These are phyloP conservation scores for Petaurus breviceps DNA, from an alignment of 2,113 vertebrate genomes.

Conservation along the genomic window DNA sequence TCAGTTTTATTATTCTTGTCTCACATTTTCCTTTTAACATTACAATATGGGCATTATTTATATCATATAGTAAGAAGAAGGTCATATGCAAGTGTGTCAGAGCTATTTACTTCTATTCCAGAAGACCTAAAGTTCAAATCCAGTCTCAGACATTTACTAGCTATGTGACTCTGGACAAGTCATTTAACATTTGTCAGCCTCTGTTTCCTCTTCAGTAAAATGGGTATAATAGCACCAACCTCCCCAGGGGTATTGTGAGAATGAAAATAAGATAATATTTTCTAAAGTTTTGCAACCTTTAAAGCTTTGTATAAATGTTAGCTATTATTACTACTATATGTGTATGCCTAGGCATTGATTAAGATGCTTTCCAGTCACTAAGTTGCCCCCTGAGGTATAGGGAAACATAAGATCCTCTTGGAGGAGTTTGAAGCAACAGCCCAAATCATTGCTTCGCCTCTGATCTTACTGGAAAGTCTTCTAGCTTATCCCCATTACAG, in stretches of 20 bases:
- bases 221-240: neutral
- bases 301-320: neutral
- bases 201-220: neutral
- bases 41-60: neutral
- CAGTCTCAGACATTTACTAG: neutral
- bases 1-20: neutral
- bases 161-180: neutral
- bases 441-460: neutral
- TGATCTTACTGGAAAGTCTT: too few species aligned
- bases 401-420: neutral
- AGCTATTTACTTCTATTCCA: neutral
- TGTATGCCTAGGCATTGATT: neutral
- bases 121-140: neutral
- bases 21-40: neutral
- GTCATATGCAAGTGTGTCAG: neutral
- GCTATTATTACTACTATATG: neutral
- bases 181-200: neutral
- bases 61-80: neutral
- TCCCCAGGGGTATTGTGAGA: neutral
- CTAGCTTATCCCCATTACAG: too few species aligned
- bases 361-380: neutral
- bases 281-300: neutral
- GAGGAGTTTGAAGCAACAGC: neutral
- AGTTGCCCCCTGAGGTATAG: neutral
- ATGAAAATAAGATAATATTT: neutral